Percentiles rank a stretch among this genome's conserved stretches.
Evolutionary conservation across 2,888 invertebrate species (phyloP).

Genomic region (Plutella xylostella): DNA sequence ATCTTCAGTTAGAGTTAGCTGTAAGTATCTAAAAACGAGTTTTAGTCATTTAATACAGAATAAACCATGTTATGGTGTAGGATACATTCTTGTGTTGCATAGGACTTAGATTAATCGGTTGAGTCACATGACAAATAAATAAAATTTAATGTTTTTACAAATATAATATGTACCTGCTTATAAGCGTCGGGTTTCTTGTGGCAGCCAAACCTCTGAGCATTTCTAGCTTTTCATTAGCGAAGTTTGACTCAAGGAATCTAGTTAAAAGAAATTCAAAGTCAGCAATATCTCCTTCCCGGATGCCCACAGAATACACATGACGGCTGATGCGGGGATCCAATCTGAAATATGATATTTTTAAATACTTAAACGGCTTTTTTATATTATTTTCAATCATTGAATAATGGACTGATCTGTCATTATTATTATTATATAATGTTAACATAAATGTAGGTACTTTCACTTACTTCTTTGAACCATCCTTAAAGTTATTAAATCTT

Average conservation of each 20-base stretch:
- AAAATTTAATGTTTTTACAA: no score
- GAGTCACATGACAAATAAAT: no score
- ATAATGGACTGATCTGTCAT: no score
- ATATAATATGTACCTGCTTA: no score
- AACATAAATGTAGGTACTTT: neutral
- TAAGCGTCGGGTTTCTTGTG: conserved; percentile 27
- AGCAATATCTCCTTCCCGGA: conserved; percentile 65
- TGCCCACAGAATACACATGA: conserved; percentile 72
- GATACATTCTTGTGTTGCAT: no score
- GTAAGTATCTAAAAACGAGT: conserved; percentile 36
- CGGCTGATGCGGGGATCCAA: conserved; percentile 70
- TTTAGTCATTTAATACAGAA: neutral
- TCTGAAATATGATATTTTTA: conserved; percentile 29
- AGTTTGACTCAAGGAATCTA: conserved; percentile 38
- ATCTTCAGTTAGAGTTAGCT: conserved; percentile 37
- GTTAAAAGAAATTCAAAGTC: conserved; percentile 71
- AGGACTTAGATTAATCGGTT: no score
- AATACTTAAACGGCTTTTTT: no score
- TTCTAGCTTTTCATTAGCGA: conserved; percentile 56
- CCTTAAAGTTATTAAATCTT: conserved; percentile 32
- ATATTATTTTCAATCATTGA: no score
- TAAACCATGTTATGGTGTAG: no score
- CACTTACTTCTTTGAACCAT: conserved; percentile 28
- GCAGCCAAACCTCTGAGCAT: conserved; percentile 64
- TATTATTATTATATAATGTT: neutral